Evolutionary conservation across 1,140 invertebrate genomes (phyloP).

Genomic region (Watersipora subatra): DNA sequence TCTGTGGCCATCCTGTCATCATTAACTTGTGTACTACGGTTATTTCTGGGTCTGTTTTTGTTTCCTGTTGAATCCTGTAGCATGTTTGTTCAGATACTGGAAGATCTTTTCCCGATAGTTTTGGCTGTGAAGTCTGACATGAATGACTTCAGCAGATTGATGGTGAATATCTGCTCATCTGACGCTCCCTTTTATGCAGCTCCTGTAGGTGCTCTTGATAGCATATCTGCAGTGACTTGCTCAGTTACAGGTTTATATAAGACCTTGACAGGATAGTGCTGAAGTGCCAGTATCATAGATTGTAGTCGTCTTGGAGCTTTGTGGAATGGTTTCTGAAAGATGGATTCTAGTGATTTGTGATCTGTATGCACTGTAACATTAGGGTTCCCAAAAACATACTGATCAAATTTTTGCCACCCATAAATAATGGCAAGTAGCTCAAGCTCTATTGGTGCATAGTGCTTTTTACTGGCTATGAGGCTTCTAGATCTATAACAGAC

Average conservation of each 20-base stretch:
- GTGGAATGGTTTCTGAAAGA: conserved; percentile 15
- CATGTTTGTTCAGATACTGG: not conserved
- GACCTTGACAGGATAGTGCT: conserved; percentile 12
- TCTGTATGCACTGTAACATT: conserved; percentile 11
- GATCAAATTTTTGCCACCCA: conserved; percentile 31
- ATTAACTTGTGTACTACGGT: no score
- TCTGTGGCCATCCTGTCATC: conserved; percentile 8
- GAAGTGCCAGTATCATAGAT: conserved; percentile 15
- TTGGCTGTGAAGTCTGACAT: not conserved
- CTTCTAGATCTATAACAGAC: conserved; percentile 31
- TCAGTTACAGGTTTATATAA: conserved; percentile 9
- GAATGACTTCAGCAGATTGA: not conserved
- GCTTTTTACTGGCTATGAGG: conserved; percentile 23
- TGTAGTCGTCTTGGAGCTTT: conserved; percentile 16
- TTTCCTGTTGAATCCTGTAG: conserved; percentile 5
- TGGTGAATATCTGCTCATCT: not conserved
- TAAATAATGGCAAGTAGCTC: conserved; percentile 34
- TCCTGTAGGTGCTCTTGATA: not conserved
- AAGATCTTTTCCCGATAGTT: not conserved
- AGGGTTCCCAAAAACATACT: conserved; percentile 27
- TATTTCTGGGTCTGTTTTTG: no score
- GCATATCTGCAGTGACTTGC: not conserved
- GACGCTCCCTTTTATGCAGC: not conserved
- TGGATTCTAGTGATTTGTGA: conserved; percentile 17
- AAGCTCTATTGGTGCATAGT: conserved; percentile 43